A percentile compares a stretch with the other conserved stretches of the same genome.
These are phyloP conservation scores for Netelia virgata DNA, from an alignment of 2,888 invertebrate species.

Conservation along the genomic window DNA sequence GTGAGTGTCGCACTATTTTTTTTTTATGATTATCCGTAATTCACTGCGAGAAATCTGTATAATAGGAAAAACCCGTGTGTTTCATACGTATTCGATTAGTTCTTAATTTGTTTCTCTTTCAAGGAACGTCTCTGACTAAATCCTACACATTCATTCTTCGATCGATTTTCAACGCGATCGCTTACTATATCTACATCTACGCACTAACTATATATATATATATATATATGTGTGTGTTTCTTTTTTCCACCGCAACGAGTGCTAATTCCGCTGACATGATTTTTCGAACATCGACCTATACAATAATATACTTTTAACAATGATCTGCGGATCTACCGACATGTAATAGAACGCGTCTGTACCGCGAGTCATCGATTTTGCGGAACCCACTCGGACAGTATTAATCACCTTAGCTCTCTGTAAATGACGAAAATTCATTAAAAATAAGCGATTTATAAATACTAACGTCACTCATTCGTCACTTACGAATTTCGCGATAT, in stretches of 20 bases:
- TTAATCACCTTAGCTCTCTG: constrained; percentile 55
- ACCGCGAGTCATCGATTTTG: constrained; percentile 6
- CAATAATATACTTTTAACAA: constrained; percentile 30
- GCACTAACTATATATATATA: constrained; percentile 22
- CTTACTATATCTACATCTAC: constrained; percentile 26
- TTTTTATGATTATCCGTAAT: neutral
- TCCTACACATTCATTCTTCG: constrained; percentile 37
- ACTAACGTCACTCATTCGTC: neutral
- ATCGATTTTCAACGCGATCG: constrained; percentile 39
- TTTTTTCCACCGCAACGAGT: neutral
- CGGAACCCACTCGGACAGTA: constrained; percentile 9
- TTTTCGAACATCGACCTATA: constrained; percentile 17
- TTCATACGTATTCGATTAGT: neutral
- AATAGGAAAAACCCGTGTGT: constrained; percentile 24
- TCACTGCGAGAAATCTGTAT: neutral
- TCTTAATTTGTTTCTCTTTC: neutral
- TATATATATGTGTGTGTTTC: too few species aligned
- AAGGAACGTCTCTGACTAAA: neutral
- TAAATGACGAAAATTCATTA: constrained; percentile 27
- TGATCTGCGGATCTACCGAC: constrained; percentile 37
- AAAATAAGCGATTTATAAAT: too few species aligned
- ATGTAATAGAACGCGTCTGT: constrained; percentile 13
- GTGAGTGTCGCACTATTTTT: neutral
- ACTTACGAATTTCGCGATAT: constrained; percentile 83
- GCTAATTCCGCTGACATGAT: neutral